Evolutionary conservation across 2,797 vertebrate species (phyloP).

Genomic region (Centropyge bicolor): DNA sequence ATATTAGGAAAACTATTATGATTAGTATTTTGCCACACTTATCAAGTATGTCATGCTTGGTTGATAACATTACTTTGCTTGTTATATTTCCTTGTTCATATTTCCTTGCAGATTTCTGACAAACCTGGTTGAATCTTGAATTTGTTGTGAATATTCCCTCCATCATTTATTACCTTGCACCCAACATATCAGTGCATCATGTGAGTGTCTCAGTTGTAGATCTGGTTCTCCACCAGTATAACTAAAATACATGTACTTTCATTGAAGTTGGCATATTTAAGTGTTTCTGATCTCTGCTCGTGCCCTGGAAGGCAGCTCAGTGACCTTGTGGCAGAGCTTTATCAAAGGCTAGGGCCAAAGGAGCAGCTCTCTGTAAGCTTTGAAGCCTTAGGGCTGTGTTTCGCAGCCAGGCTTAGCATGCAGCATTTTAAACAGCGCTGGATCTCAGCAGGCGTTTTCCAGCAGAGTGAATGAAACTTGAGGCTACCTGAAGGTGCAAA

Average conservation of each 20-base stretch:
- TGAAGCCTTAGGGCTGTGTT: conserved; percentile 57
- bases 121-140: background rate
- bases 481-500: conserved; percentile 60
- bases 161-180: background rate
- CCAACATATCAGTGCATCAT: background rate
- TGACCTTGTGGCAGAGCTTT: conserved; percentile 70
- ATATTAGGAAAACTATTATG: background rate
- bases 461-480: conserved; percentile 48
- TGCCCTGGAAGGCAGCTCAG: conserved; percentile 47
- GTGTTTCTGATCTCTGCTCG: conserved; percentile 52
- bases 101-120: background rate
- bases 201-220: conserved; percentile 9
- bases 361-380: conserved; percentile 57
- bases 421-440: conserved; percentile 71
- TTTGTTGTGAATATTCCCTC: background rate
- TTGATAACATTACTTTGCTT: background rate
- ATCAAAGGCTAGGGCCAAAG: conserved; percentile 62
- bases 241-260: background rate
- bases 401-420: conserved; percentile 62
- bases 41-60: background rate
- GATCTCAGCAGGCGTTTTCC: conserved; percentile 62
- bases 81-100: background rate
- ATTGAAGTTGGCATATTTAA: conserved; percentile 49
- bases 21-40: background rate
- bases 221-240: conserved; percentile 7